Conservation (phyloP, 2,113 vertebrate genomes). For the Monarcha castaneiventris region DNA sequence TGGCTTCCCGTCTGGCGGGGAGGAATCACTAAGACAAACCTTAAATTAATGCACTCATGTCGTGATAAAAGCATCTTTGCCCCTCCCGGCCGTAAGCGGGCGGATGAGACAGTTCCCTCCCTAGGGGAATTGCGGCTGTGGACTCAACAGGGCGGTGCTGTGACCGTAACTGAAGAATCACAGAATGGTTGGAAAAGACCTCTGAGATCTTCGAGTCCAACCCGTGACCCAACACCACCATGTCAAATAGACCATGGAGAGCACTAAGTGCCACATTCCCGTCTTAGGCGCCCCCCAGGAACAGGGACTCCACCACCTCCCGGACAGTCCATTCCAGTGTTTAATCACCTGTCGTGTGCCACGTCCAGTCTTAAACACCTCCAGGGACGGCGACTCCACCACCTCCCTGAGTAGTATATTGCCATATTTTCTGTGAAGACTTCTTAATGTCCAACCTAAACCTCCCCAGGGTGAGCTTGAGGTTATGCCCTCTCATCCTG, state of each 20-base stretch:
- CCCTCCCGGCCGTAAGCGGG: fast-evolving
- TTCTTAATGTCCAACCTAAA: background rate
- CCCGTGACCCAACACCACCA: background rate
- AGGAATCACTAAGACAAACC: background rate
- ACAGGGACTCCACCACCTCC: background rate
- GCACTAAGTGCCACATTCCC: too few relatives aligned
- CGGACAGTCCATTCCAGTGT: background rate
- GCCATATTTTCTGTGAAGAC: background rate
- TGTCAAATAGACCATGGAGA: background rate
- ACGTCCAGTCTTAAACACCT: background rate
- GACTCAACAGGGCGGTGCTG: fast-evolving
- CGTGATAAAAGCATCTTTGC: background rate
- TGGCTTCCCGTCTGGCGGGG: fast-evolving
- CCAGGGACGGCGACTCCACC: background rate
- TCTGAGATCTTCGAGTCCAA: background rate
- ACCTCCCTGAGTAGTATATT: background rate
- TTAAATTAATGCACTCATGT: background rate
- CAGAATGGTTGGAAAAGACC: background rate
- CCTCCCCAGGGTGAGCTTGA: background rate
- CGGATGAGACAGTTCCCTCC: fast-evolving
- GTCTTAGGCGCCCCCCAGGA: too few relatives aligned
- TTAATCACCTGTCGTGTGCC: too few relatives aligned
- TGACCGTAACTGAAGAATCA: background rate
- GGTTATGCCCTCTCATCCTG: background rate
- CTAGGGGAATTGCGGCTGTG: background rate